Conservation (phyloP, 2,797 vertebrate genomes). For the Champsocephalus esox region DNA sequence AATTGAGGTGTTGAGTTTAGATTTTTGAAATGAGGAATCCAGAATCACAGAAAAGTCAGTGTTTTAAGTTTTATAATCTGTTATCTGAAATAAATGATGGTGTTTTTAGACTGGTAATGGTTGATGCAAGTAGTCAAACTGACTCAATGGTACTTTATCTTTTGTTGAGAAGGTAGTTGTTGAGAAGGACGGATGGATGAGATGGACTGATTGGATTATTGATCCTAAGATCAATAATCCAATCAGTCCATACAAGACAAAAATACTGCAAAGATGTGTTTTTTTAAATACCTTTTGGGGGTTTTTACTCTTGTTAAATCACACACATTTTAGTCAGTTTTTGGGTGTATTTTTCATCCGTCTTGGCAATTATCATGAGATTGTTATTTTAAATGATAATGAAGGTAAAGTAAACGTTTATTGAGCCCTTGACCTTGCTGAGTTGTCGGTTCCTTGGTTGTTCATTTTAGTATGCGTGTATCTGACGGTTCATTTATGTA, state of each 20-base stretch:
- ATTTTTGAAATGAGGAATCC: constrained; percentile 2
- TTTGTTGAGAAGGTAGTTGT: neutral
- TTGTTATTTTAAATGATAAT: neutral
- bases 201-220: neutral
- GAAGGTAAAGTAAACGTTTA: neutral
- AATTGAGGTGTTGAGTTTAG: neutral
- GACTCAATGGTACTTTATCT: neutral
- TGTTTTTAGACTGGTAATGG: neutral
- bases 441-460: neutral
- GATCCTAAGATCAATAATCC: neutral
- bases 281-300: neutral
- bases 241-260: neutral
- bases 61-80: neutral
- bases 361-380: neutral
- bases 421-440: neutral
- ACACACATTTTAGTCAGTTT: neutral
- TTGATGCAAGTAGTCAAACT: neutral
- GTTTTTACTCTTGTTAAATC: neutral
- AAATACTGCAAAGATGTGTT: neutral
- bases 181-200: neutral
- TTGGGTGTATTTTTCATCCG: neutral
- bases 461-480: neutral
- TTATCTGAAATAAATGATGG: neutral
- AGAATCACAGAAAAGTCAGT: constrained; percentile 13
- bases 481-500: neutral